These are phyloP conservation scores for Cherax quadricarinatus DNA, from an alignment of 1,140 invertebrate species.

Conservation along the genomic window DNA sequence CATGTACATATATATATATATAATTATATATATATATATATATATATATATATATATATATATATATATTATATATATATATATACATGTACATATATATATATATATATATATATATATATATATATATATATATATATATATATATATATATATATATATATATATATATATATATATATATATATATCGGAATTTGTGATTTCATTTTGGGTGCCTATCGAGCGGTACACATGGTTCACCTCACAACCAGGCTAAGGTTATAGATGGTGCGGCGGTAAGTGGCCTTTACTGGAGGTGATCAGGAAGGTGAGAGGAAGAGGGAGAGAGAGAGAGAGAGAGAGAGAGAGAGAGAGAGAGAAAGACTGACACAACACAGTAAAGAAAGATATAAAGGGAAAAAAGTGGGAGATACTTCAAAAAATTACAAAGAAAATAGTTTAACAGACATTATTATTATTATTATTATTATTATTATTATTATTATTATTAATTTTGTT, in stretches of 20 bases:
- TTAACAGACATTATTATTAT: too few relatives aligned
- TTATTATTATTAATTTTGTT: too few relatives aligned
- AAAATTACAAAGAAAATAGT: too few relatives aligned
- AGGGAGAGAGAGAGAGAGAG: too few relatives aligned
- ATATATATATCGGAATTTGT: neutral
- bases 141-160: slow-evolving; percentile 27
- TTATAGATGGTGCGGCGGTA: too few relatives aligned
- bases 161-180: slow-evolving; percentile 45
- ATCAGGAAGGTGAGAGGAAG: too few relatives aligned
- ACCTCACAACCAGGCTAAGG: neutral
- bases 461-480: too few relatives aligned
- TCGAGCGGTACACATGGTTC: neutral
- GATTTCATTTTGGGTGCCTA: neutral
- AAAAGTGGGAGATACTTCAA: neutral
- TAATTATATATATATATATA: slow-evolving; percentile 51
- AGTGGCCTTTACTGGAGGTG: too few relatives aligned
- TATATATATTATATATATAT: slow-evolving; percentile 28
- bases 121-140: slow-evolving; percentile 25
- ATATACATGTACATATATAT: slow-evolving; percentile 10
- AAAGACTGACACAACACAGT: neutral
- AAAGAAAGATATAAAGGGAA: neutral
- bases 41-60: slow-evolving; percentile 53
- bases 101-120: slow-evolving; percentile 32
- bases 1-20: slow-evolving; percentile 47
- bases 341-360: slow-evolving; percentile 22